phyloP scores from a whole-genome alignment of 30 jellyfish, hydroid and myxozoan genomes.

The Turritopsis dohrnii region DNA sequence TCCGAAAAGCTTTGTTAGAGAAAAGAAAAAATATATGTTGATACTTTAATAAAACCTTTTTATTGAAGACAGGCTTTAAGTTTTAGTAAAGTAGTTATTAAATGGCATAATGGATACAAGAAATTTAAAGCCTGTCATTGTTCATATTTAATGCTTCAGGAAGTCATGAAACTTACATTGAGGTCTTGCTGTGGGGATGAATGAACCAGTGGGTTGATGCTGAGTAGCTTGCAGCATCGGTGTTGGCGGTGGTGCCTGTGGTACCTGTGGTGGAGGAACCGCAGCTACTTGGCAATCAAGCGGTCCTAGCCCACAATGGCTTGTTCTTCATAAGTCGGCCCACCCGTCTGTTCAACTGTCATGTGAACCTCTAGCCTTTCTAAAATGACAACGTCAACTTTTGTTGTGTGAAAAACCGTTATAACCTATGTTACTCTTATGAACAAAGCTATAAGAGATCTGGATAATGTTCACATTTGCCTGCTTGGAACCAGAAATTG shows the following conservation, averaged over 20 bases:
- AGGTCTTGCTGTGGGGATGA: neutral
- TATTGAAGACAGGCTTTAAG: too few species aligned
- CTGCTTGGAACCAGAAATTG: neutral
- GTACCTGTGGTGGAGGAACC: neutral
- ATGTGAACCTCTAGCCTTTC: slow-evolving; percentile 23
- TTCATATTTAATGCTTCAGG: too few species aligned
- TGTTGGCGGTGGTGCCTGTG: slow-evolving; percentile 22
- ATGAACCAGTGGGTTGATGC: neutral
- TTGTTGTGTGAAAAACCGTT: too few species aligned
- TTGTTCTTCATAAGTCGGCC: neutral
- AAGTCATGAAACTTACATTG: neutral
- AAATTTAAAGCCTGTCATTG: too few species aligned
- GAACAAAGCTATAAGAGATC: neutral
- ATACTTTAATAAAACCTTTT: too few species aligned
- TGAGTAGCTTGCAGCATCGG: neutral
- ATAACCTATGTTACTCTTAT: too few species aligned
- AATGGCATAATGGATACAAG: too few species aligned
- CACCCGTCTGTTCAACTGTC: slow-evolving; percentile 7
- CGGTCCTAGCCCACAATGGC: slow-evolving; percentile 9
- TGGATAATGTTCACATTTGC: neutral
- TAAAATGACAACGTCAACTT: too few species aligned
- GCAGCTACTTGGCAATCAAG: neutral
- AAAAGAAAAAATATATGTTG: too few species aligned
- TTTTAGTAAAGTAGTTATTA: too few species aligned
- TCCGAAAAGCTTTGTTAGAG: too few species aligned